A percentile compares a stretch with the other conserved stretches of the same genome.
Conservation (phyloP, 2,888 invertebrate genomes). For the Dexiosoma caninum region DNA sequence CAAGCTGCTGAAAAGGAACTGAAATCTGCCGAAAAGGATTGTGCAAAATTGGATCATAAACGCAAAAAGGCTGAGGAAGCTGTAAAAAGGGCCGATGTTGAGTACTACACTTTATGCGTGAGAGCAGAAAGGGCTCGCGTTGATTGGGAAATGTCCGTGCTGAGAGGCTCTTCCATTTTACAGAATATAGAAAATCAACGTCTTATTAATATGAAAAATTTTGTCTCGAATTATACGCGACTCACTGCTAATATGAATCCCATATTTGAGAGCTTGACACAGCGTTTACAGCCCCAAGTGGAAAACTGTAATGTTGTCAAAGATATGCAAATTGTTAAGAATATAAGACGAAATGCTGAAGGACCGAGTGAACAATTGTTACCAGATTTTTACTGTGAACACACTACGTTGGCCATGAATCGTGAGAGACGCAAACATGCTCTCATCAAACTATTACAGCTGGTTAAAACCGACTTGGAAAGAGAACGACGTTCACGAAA, state of each 20-base stretch:
- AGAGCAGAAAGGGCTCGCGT: slow-evolving; percentile 92
- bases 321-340: slow-evolving; percentile 76
- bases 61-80: slow-evolving; percentile 93
- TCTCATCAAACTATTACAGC: slow-evolving; percentile 88
- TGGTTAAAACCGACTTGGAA: slow-evolving; percentile 92
- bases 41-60: slow-evolving; percentile 89
- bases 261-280: slow-evolving; percentile 83
- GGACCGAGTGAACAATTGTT: slow-evolving; percentile 88
- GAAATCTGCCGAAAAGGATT: slow-evolving; percentile 82
- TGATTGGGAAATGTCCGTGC: slow-evolving; percentile 94
- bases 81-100: slow-evolving; percentile 93
- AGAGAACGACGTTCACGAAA: slow-evolving; percentile 92
- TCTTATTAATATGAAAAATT: slow-evolving; percentile 86
- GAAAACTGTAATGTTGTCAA: slow-evolving; percentile 77
- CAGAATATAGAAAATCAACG: slow-evolving; percentile 94
- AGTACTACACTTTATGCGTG: slow-evolving; percentile 94
- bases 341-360: slow-evolving; percentile 77
- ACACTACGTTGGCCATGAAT: slow-evolving; percentile 95
- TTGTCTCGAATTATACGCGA: slow-evolving; percentile 83
- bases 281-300: slow-evolving; percentile 73
- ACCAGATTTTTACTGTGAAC: slow-evolving; percentile 97
- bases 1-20: slow-evolving; percentile 76
- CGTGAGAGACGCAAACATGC: slow-evolving; percentile 92
- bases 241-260: slow-evolving; percentile 86
- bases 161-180: slow-evolving; percentile 90